Conservation (phyloP, 2,113 vertebrate species). For the Sporophila hypoxantha region DNA sequence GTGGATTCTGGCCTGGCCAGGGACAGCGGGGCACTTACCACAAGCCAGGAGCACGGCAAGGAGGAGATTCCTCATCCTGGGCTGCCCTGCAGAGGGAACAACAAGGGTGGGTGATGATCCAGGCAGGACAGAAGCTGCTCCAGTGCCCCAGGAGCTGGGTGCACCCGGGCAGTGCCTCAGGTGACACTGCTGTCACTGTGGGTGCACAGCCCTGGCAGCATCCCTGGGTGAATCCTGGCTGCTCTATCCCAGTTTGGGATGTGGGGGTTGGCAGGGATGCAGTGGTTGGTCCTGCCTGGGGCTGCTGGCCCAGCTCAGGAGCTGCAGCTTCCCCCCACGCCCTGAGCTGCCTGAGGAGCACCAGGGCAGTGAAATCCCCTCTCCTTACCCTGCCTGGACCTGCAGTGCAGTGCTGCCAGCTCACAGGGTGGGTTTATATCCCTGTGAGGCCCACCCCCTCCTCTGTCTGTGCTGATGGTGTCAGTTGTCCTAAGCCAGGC, state of each 20-base stretch:
- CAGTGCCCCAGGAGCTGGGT: neutral
- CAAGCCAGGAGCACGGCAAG: slow-evolving; percentile 1
- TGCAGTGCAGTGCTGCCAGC: fast-evolving
- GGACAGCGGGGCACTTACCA: neutral
- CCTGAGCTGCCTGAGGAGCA: neutral
- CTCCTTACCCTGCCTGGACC: neutral
- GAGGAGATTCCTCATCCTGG: slow-evolving; percentile 41
- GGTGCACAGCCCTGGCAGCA: neutral
- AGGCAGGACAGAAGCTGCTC: neutral
- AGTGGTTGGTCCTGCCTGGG: neutral
- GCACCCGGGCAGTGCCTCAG: fast-evolving
- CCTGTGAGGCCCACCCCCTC: slow-evolving; percentile 1
- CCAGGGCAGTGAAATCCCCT: neutral
- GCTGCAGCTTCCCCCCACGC: fast-evolving
- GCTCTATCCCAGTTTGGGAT: neutral
- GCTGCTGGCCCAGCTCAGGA: neutral
- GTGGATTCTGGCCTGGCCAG: neutral
- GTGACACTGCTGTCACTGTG: neutral
- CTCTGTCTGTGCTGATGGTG: neutral
- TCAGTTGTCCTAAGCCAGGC: neutral
- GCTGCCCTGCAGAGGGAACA: neutral
- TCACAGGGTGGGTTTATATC: neutral
- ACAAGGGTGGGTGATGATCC: fast-evolving
- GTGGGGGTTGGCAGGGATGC: fast-evolving
- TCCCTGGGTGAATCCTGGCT: fast-evolving